Percentiles rank a stretch among this genome's conserved stretches.
Conservation (phyloP, 2,797 vertebrate species). For the Trematomus bernacchii region DNA sequence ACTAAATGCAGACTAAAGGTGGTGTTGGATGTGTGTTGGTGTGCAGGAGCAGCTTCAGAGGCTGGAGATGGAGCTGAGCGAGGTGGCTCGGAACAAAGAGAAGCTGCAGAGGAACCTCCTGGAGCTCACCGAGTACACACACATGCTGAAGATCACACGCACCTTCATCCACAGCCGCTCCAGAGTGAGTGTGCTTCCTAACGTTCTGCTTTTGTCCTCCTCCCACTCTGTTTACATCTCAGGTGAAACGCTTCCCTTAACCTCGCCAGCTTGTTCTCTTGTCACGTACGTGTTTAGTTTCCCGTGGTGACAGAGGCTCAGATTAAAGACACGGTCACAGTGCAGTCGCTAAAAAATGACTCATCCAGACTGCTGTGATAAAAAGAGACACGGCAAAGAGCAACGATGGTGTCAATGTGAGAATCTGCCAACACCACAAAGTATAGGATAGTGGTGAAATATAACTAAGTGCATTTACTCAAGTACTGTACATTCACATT, state of each 20-base stretch:
- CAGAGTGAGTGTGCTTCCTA: slow-evolving; percentile 83
- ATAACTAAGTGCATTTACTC: not conserved
- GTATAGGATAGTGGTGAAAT: no score
- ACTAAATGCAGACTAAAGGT: not conserved
- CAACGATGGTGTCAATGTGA: slow-evolving; percentile 5
- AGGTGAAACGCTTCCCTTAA: not conserved
- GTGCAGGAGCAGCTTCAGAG: slow-evolving; percentile 95
- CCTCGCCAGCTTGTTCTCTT: slow-evolving; percentile 32
- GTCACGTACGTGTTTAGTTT: slow-evolving; percentile 39
- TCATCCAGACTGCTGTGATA: slow-evolving; percentile 36
- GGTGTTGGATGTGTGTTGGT: slow-evolving; percentile 24
- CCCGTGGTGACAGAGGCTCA: slow-evolving; percentile 35
- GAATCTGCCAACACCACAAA: slow-evolving; percentile 19
- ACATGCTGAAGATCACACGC: slow-evolving; percentile 92
- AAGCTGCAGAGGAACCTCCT: slow-evolving; percentile 94
- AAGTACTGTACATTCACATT: no score
- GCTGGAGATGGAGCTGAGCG: slow-evolving; percentile 94
- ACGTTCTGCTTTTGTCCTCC: not conserved
- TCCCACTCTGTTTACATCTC: slow-evolving; percentile 10
- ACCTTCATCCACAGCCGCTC: slow-evolving; percentile 89
- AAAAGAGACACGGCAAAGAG: not conserved
- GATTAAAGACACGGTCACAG: slow-evolving; percentile 46
- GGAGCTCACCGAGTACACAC: slow-evolving; percentile 94
- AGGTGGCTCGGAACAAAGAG: slow-evolving; percentile 96
- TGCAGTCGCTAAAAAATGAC: slow-evolving; percentile 48